phyloP scores from a whole-genome alignment of 2,113 vertebrate genomes.

The Neopipo cinnamomea region DNA sequence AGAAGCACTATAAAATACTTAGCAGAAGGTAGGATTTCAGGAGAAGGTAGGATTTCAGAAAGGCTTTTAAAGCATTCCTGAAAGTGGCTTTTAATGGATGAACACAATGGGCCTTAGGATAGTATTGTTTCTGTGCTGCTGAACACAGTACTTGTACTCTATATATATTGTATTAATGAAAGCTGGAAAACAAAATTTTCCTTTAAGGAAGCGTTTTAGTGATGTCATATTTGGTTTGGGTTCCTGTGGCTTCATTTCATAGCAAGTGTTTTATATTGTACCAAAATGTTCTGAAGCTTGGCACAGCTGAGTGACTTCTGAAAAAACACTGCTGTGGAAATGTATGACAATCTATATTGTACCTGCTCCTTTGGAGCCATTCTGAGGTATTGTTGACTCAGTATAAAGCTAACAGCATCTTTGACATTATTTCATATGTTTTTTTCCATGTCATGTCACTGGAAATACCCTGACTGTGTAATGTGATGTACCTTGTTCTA shows the following conservation, averaged over 20 bases:
- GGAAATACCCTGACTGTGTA: background rate
- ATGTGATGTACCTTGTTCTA: background rate
- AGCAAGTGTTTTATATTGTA: background rate
- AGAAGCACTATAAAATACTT: background rate
- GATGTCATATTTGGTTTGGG: background rate
- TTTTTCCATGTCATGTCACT: background rate
- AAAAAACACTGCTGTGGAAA: background rate
- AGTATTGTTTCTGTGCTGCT: constrained; percentile 16
- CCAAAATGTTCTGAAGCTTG: background rate
- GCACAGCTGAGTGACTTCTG: background rate
- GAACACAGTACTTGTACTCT: background rate
- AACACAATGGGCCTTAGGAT: background rate
- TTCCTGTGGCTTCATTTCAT: background rate
- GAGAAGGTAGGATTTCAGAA: background rate
- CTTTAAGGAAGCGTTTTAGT: background rate
- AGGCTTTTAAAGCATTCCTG: background rate
- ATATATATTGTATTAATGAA: background rate
- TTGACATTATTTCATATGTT: background rate
- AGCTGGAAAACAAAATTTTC: background rate
- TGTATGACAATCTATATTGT: too few species aligned
- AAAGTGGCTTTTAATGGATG: background rate
- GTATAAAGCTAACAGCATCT: background rate
- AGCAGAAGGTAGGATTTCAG: background rate
- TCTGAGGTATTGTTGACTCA: background rate
- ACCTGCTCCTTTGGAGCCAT: background rate